Evolutionary conservation across 2,113 vertebrate species (phyloP), one percentile per base, ranked within the genome.

Genomic region (Macroglossus sobrinus): DNA sequence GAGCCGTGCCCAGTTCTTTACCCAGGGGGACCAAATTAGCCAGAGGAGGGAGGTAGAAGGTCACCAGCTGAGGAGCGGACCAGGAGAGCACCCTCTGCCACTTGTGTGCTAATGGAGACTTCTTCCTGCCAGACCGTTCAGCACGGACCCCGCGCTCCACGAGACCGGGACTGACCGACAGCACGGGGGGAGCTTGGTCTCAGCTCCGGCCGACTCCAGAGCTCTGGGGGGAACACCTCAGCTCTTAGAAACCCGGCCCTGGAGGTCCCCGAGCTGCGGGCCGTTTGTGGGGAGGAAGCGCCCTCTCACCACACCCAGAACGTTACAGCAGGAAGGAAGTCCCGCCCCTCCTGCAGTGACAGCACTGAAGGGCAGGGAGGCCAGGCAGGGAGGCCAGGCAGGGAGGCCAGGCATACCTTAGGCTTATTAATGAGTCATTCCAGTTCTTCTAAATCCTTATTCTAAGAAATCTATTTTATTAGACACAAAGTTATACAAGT

Each of bases 1-100:
- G 55, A 74, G 88, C 88, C 96, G 96, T 50, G 85, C 93, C 95
- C 76, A 26, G 26, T 19, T 88, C 76, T 95, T 55, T 38, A 38
- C 81, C 92, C 55, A 10, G 21, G 78, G 91, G 21, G 85, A 75
- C 50, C 0, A 6, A 19, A 66, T 55, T 28, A 35, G 91, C 90
- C 45, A 13, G 38, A 40, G 50, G 38, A 26, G 38, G 75, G 78
- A 61, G 64, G 64, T 38, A 0, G 63, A 43, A 63, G 71, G 57
- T 47, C 59, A 7, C 35, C 69, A 43, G 68, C 35, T 2, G 38
- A 71, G 95, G 33, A 33, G 45, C 38, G 0, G 38, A 30, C 11
- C 5, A 5, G 38, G 64, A 47, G 21, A 19, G 22, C 26, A 30
- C 24, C 12, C 2, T 1, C 28, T 26, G 8, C 66, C 74, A 11